Conservation (phyloP, 2,888 invertebrate species). For the Zygaena filipendulae region DNA sequence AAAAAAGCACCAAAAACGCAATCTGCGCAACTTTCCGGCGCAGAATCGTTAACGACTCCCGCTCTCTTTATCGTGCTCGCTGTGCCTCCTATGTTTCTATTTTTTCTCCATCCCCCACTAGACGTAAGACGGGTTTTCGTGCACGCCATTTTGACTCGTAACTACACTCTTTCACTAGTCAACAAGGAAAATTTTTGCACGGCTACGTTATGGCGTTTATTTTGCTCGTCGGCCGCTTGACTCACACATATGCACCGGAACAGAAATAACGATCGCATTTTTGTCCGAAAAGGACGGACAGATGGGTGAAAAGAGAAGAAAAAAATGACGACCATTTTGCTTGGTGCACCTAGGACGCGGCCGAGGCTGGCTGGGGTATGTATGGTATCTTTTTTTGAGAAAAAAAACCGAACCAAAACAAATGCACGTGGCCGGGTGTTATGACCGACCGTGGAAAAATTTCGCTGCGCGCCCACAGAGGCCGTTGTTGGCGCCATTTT, state of each 20-base stretch:
- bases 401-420: constrained; percentile 67
- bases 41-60: constrained; percentile 70
- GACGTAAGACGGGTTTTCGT: constrained; percentile 47
- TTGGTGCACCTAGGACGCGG: constrained; percentile 55
- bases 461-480: constrained; percentile 56
- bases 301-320: constrained; percentile 69
- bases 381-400: constrained; percentile 60
- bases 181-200: constrained; percentile 19
- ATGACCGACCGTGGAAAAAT: constrained; percentile 61
- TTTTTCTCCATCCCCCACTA: constrained; percentile 60
- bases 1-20: constrained; percentile 71
- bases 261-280: constrained; percentile 71
- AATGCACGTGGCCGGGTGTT: constrained; percentile 67
- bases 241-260: constrained; percentile 65
- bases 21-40: constrained; percentile 71
- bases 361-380: constrained; percentile 52
- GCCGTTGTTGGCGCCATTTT: constrained; percentile 54
- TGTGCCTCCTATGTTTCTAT: constrained; percentile 68
- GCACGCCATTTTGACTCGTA: too few species aligned
- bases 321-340: constrained; percentile 69
- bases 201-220: constrained; percentile 30
- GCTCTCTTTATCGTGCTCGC: constrained; percentile 67
- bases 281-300: constrained; percentile 69
- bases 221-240: constrained; percentile 36
- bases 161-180: constrained; percentile 13